Conservation (phyloP, 1,140 invertebrate genomes). For the Brachionus sp. region DNA sequence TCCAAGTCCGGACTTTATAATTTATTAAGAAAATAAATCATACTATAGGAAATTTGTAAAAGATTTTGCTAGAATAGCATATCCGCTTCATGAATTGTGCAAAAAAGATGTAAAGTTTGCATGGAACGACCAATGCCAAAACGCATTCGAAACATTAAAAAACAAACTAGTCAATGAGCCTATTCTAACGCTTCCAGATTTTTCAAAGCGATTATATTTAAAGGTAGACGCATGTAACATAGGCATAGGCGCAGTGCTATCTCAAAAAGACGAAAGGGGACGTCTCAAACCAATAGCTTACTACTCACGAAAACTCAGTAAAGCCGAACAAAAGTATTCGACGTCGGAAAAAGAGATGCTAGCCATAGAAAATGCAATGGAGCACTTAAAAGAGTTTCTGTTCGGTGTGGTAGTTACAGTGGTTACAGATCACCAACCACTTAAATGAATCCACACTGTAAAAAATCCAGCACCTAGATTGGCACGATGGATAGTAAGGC, state of each 20-base stretch:
- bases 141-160: constrained; percentile 48
- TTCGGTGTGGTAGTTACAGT: too few species aligned
- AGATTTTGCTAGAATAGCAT: constrained; percentile 47
- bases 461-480: constrained; percentile 57
- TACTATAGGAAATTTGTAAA: constrained; percentile 45
- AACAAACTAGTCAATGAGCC: constrained; percentile 24
- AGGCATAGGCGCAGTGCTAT: too few species aligned
- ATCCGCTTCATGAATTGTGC: constrained; percentile 48
- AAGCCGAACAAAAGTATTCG: too few species aligned
- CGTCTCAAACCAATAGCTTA: too few species aligned
- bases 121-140: constrained; percentile 46
- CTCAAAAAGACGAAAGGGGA: too few species aligned
- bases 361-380: too few species aligned
- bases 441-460: constrained; percentile 58
- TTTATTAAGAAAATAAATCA: too few species aligned
- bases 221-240: too few species aligned
- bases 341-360: too few species aligned
- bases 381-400: too few species aligned
- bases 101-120: constrained; percentile 46
- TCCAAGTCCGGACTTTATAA: too few species aligned
- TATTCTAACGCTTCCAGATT: constrained; percentile 34
- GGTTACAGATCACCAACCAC: constrained; percentile 48
- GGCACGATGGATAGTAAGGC: background rate
- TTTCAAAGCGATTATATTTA: background rate
- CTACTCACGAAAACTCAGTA: too few species aligned